Base-by-base conservation (phyloP, 2,113 vertebrate species). In the Chloebia gouldiae region DNA sequence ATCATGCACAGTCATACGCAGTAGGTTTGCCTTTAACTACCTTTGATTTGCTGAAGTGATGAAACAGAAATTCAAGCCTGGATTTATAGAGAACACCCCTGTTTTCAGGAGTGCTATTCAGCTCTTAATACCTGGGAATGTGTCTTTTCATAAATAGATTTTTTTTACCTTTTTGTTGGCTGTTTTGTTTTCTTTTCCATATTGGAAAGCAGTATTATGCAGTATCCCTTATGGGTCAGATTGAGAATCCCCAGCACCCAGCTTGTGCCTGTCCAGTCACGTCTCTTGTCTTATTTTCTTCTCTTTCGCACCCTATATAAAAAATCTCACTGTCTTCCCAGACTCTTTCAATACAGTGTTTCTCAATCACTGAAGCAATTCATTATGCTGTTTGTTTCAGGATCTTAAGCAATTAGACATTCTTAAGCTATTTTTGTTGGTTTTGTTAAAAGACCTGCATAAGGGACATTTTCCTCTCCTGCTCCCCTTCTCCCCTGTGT, bases 401-500 rank as follows among this genome's bases (percentile, higher is more conserved):
- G 56, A 70, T 76, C 51, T 60, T 25, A 44, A 66, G 35, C 50
- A 76, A 79, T 82, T 66, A 45, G 40, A 72, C 42, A 39, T 86
- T 71, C 37, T 69, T 81, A 50, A 71, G 60, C 60, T 85, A 8
- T 21, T 87, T 94, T 80, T 66, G 28, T 27, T 85, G 31, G 45
- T 31, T 4, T 13, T 56, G 59, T 66, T 93, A 31, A 71, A 90
- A 33, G 30, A 73, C 40, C 53, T 77, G 11, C 7, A 2, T 17
- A 14, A 7, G 7, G 49, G 14, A 33, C 10, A 6, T 92, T 81
- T 69, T 73, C 59, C 28, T 56, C 73, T 83, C 31, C 35, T 1
- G 2, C 18, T 83, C 15, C 44, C 39, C 2, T 2, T 11, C 10
- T 15, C 5, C 5, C 9, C 16, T 5, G 1, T 33, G 35, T 75